phyloP scores from a whole-genome alignment of 2,888 invertebrate genomes.

The Neoitamus cyanurus region DNA sequence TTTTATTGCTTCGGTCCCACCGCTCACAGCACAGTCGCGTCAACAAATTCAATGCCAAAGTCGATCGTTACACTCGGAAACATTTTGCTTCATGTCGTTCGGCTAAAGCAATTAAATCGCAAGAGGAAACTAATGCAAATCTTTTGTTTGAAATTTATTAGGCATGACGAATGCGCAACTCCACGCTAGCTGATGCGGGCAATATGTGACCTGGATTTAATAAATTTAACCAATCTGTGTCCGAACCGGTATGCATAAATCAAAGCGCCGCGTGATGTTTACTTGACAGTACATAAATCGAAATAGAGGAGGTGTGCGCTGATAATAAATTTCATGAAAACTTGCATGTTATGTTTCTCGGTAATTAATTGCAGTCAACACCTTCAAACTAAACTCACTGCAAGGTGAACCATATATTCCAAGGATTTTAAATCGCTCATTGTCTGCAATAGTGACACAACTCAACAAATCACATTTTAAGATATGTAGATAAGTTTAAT shows the following conservation, averaged over 20 bases:
- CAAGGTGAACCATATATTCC: neutral
- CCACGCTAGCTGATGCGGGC: neutral
- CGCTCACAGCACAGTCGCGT: neutral
- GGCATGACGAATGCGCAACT: neutral
- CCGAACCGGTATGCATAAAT: neutral
- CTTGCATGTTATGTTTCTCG: neutral
- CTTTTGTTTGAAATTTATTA: slow-evolving; percentile 15
- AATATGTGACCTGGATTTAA: neutral
- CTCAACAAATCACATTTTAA: no score
- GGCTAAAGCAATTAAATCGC: neutral
- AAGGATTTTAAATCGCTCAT: neutral
- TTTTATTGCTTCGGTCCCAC: neutral
- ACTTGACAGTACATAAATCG: neutral
- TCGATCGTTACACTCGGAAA: neutral
- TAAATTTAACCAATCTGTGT: neutral
- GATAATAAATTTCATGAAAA: neutral
- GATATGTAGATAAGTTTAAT: no score
- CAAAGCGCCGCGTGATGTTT: neutral
- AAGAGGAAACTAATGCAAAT: neutral
- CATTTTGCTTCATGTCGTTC: neutral
- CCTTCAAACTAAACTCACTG: neutral
- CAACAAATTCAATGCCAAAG: slow-evolving; percentile 1
- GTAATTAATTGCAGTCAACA: neutral
- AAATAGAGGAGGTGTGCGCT: neutral
- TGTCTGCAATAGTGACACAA: no score